Base-by-base conservation (phyloP, 2,888 invertebrate genomes). In the Mellilla xanthometata region DNA sequence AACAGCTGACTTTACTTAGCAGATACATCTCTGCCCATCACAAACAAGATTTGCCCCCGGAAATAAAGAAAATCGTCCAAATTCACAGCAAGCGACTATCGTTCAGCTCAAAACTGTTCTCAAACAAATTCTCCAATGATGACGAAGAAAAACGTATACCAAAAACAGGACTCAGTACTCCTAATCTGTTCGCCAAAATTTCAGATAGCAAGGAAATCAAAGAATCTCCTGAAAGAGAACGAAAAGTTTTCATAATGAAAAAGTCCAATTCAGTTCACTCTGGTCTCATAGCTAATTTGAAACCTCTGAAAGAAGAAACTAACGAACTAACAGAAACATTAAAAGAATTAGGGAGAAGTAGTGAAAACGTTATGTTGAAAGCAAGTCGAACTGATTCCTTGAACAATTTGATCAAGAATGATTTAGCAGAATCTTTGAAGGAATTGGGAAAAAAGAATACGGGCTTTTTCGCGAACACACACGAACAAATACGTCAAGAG, bases 31-130 rank as follows among this genome's bases (percentile, higher is more conserved):
- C 93, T 3, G 91, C 92, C 2, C 72, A 95, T 38, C 91, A 93
- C 12, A 92, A 92, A 39, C 88, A 92, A 27, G 95, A 95, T 35
- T 81, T 95, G 33, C 95, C 96, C 0, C 85, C 91, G 0, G 96
- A 96, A 48, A 92, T 96, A 2, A 91, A 95, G 36, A 91, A 94
- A 54, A 93, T 96, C 30, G 87, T 95, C 0, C 92, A 94, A 15
- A 94, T 93, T n/a, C 78, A 88, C 64, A 69, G 62, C 53, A 89
- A 87, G 44, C 80, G 75, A 19, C 12, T 74, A 2, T 74, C 86
- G 0, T 89, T 89, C 53, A 67, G 76, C 65, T 93, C 77, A 1
- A 90, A 87, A 58, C 80, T 86, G 12, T 81, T 88, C 63, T 72
- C 83, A 3, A 65, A 72, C 0, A 89, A 88, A 62, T 84, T 81